Base-by-base conservation (phyloP, 2,113 vertebrate genomes). In the Dissostichus mawsoni region DNA sequence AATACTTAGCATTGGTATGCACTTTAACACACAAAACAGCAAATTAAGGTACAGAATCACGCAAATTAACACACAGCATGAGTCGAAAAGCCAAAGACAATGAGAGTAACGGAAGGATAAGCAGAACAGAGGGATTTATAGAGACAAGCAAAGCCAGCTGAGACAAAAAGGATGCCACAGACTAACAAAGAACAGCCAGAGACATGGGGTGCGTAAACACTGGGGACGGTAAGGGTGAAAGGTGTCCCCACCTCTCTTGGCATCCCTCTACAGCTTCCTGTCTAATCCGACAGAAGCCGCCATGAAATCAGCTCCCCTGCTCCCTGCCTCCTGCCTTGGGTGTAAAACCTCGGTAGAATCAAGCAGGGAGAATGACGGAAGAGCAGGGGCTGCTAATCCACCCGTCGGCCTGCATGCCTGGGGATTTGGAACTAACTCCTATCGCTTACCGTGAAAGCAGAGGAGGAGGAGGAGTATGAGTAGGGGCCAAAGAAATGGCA, bases 291-390 rank as follows among this genome's bases (percentile, higher is more conserved):
- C 74, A 74, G 89, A 90, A 90, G 87, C 90, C 63, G 62, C 88
- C 89, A 84, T 92, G 87, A 92, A 94, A 94, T 90, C 89, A 81
- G 66, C 81, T 84, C 78, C 77, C 71, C 76, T 78, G 83, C 86
- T 85, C 55, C 48, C 48, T 76, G 71, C 80, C 88, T 85, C 71
- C 91, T 69, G 87, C 86, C 68, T 75, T 44, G 45, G 71, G 77
- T 82, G 79, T 90, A 81, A 91, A 87, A 70, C 70, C 82, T 47
- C 9, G 14, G 74, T 48, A 29, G 75, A 87, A 72, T 86, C 70
- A 69, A 74, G 81, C 67, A 68, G 52, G 63, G 87, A 90, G 84
- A 88, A 83, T 88, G 85, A 82, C 69, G 29, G 69, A 77, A 47
- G 80, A 74, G 82, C 59, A 69, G 65, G 20, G 45, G 44, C n/a